These are phyloP conservation scores for Sinocyclocheilus rhinocerous DNA, from an alignment of 2,113 vertebrate species.

Conservation along the genomic window DNA sequence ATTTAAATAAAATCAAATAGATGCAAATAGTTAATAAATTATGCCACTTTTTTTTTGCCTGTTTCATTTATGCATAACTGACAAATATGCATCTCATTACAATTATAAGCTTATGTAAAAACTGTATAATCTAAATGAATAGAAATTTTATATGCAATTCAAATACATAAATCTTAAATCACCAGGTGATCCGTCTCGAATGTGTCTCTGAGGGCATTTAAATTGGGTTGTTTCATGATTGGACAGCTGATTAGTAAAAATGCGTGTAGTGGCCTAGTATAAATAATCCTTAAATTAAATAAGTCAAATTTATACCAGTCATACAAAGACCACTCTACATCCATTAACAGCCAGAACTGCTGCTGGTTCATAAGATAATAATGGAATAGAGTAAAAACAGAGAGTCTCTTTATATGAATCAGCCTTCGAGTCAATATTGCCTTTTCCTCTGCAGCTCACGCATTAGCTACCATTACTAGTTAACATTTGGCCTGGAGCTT, in stretches of 20 bases:
- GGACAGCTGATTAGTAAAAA: conserved; percentile 5
- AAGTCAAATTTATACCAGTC: conserved; percentile 2
- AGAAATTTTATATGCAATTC: no score
- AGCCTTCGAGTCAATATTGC: conserved; percentile 66
- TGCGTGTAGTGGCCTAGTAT: not conserved
- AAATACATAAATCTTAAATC: not conserved
- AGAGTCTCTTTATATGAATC: conserved; percentile 60
- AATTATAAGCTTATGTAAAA: no score
- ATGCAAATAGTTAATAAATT: no score
- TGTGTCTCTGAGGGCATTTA: not conserved
- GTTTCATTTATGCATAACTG: no score
- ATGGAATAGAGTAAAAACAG: conserved; percentile 60
- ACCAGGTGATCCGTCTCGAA: not conserved
- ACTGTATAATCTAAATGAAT: no score
- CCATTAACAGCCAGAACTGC: not conserved
- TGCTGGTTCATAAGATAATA: conserved; percentile 55
- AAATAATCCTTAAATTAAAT: not conserved
- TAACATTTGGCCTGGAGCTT: conserved; percentile 60
- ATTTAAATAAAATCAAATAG: no score
- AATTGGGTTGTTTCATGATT: not conserved
- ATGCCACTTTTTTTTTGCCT: no score
- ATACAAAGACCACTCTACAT: not conserved
- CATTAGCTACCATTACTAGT: conserved; percentile 72
- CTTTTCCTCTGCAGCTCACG: conserved; percentile 67
- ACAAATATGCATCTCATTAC: no score